Percentiles rank a stretch among this genome's conserved stretches.
These are phyloP conservation scores for Percina caprodes DNA, from an alignment of 2,113 vertebrate genomes.

Conservation along the genomic window DNA sequence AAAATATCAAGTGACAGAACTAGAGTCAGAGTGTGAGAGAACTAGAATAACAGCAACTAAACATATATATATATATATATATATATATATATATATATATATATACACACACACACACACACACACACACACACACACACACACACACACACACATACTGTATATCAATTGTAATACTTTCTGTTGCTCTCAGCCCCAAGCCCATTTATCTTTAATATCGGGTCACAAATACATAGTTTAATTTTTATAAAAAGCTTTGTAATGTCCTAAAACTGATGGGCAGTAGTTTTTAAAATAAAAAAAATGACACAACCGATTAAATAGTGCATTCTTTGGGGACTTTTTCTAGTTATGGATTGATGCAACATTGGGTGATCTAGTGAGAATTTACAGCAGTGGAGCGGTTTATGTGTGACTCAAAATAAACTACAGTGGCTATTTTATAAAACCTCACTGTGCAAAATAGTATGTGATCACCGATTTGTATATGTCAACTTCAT, in stretches of 20 bases:
- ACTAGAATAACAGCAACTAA: background rate
- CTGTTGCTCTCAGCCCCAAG: background rate
- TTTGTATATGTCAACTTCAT: too few species aligned
- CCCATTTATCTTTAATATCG: background rate
- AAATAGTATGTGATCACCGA: too few species aligned
- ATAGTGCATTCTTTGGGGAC: background rate
- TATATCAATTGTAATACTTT: too few species aligned
- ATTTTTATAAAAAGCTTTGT: background rate
- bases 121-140: too few species aligned
- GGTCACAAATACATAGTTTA: background rate
- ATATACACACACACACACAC: too few species aligned
- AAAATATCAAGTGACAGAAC: conserved; percentile 12
- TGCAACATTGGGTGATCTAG: background rate
- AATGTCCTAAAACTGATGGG: background rate
- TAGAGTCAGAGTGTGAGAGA: background rate
- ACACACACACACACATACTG: too few species aligned
- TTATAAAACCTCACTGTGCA: too few species aligned
- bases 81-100: too few species aligned
- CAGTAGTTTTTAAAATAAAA: background rate
- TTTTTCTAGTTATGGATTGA: background rate
- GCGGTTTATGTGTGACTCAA: background rate
- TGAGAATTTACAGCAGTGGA: background rate
- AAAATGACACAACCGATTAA: too few species aligned
- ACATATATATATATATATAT: background rate
- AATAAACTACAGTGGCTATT: background rate